Conservation (phyloP, 2,888 invertebrate species). For the Drosophila vallismaia region DNA sequence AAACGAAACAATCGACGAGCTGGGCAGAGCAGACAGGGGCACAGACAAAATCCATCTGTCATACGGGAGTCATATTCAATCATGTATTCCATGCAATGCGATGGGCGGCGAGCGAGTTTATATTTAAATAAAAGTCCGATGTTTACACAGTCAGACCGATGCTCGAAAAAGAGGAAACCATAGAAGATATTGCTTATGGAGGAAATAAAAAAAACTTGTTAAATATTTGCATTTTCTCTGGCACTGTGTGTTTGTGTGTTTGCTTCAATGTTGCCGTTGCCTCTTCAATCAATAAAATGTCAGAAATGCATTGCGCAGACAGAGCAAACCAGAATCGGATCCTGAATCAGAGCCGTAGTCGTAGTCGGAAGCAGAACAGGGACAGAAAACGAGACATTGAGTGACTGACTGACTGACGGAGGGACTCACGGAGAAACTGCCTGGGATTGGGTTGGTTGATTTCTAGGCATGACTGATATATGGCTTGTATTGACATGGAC, state of each 20-base stretch:
- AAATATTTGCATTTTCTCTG: conserved; percentile 67
- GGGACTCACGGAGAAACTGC: conserved; percentile 37
- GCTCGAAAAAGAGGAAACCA: conserved; percentile 20
- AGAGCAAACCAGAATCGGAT: conserved; percentile 48
- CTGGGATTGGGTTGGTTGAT: conserved; percentile 65
- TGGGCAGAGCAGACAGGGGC: conserved; percentile 9
- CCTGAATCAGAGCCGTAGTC: conserved; percentile 18
- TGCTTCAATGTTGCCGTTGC: conserved; percentile 69
- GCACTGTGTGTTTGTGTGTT: conserved; percentile 27
- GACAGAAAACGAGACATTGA: conserved; percentile 52
- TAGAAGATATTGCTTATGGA: conserved; percentile 32
- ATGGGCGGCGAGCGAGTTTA: conserved; percentile 50
- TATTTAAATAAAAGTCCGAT: conserved; percentile 72
- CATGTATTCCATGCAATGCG: conserved; percentile 70
- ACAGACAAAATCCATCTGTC: conserved; percentile 65
- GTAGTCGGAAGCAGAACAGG: conserved; percentile 47
- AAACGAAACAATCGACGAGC: conserved; percentile 42
- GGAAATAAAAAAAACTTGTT: conserved; percentile 50
- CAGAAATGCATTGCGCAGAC: conserved; percentile 73
- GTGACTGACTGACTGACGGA: conserved; percentile 63
- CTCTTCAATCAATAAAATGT: conserved; percentile 79
- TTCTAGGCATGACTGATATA: conserved; percentile 74
- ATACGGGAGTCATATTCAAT: conserved; percentile 73
- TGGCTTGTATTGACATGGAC: conserved; percentile 78
- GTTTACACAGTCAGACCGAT: conserved; percentile 53